These are phyloP conservation scores for Gobius niger DNA, from an alignment of 2,113 vertebrate species.

Conservation along the genomic window DNA sequence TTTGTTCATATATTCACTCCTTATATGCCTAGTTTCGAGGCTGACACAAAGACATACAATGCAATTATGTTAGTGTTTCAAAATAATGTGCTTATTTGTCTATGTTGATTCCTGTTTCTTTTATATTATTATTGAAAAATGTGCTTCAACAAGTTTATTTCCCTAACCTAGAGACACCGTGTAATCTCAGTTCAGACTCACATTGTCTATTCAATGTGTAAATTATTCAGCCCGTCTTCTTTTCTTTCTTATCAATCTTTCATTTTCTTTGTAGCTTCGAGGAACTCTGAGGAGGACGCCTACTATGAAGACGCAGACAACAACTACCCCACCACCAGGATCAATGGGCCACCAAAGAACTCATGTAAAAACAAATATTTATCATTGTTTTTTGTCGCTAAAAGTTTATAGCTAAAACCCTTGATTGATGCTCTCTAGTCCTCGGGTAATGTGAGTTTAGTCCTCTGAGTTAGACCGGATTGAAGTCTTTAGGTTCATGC, in stretches of 20 bases:
- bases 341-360: conserved; percentile 88
- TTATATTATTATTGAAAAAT: background rate
- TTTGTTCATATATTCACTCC: too few relatives aligned
- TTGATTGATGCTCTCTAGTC: too few relatives aligned
- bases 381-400: background rate
- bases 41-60: too few relatives aligned
- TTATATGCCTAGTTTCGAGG: too few relatives aligned
- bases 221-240: background rate
- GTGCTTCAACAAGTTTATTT: background rate
- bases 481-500: too few relatives aligned
- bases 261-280: conserved; percentile 78
- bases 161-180: background rate
- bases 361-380: conserved; percentile 83
- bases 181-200: background rate
- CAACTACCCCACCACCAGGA: conserved; percentile 88
- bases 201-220: background rate
- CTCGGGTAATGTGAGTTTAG: too few relatives aligned
- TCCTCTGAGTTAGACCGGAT: too few relatives aligned
- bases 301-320: conserved; percentile 97
- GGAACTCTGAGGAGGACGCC: conserved; percentile 88
- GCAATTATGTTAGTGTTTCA: too few relatives aligned
- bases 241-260: background rate
- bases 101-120: background rate
- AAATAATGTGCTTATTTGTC: too few relatives aligned
- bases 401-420: too few relatives aligned